These are phyloP conservation scores for Parascotia fuliginaria DNA, from an alignment of 2,888 invertebrate genomes.

Conservation along the genomic window DNA sequence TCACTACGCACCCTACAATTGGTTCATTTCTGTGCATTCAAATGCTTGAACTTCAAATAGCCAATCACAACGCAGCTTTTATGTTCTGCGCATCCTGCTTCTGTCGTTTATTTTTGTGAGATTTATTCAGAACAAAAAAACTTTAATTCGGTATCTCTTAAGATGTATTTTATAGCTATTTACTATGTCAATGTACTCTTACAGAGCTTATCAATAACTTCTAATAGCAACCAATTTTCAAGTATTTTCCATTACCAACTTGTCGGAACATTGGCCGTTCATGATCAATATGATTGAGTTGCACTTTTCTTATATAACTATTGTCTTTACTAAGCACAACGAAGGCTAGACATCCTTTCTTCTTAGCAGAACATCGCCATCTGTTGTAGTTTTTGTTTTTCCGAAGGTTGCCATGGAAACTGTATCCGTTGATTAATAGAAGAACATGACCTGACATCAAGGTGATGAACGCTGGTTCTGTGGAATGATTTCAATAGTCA, in stretches of 20 bases:
- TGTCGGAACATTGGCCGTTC: conserved; percentile 14
- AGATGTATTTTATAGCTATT: too few species aligned
- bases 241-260: conserved; percentile 11
- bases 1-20: too few species aligned
- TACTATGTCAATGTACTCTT: too few species aligned
- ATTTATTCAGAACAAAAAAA: too few species aligned
- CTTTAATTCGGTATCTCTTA: too few species aligned
- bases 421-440: conserved; percentile 47
- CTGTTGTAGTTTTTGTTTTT: conserved; percentile 9
- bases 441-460: conserved; percentile 38
- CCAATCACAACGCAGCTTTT: too few species aligned
- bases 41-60: too few species aligned
- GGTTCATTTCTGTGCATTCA: too few species aligned
- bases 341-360: conserved; percentile 27
- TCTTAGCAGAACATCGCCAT: conserved; percentile 33
- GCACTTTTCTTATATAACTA: conserved; percentile 10
- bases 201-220: too few species aligned
- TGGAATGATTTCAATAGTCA: not conserved
- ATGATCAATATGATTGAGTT: conserved; percentile 26
- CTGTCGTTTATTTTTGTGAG: too few species aligned
- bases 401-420: conserved; percentile 37
- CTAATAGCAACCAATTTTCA: conserved; percentile 4
- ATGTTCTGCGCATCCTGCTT: too few species aligned
- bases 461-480: conserved; percentile 29
- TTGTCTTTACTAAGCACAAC: conserved; percentile 24